Evolutionary conservation across 2,888 invertebrate genomes (phyloP), one percentile per base, ranked within the genome.

Genomic region (Encarsia formosa): DNA sequence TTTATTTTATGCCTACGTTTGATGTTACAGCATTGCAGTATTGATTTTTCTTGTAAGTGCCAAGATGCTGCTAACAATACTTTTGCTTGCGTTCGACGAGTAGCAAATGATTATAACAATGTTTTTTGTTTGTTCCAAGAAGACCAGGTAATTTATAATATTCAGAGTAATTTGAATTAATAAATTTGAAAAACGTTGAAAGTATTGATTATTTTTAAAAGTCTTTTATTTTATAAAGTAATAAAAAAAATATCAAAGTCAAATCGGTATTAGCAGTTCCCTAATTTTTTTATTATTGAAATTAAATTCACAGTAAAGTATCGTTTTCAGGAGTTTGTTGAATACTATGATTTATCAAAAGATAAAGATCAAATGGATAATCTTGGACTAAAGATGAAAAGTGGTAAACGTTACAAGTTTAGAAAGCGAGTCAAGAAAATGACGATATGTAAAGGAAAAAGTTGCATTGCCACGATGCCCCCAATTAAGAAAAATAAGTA

Each of bases 51-150:
- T 39, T 94, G 93, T 71, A 91, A 92, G 63, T 94, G 93, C 66
- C 87, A 92, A 68, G 93, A 94, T 71, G 76, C 85, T 0, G 78
- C 73, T 62, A 94, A 94, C 70, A 94, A 94, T 68, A 91, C 92
- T 0, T 94, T 84, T 65, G 77, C 78, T 0, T 94, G 93, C 65
- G 66, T 91, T n/a, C 74, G 91, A 24, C 80, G 84, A 61, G 70
- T 91, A 41, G 78, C 81, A 0, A 63, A 75, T 0, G 60, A 70
- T 1, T 66, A 76, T 29, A 77, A 84, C 63, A 77, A 80, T 59
- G 80, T 88, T 60, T 82, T 82, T 66, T 88, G 87, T 66, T 62
- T 76, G 42, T 86, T 87, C 62, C 70, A 74, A 18, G 85, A 86
- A 58, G 59, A 75, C 56, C 57, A 57, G 38, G 57, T 61, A 46